Percentiles rank a stretch among this genome's conserved stretches.
phyloP scores from a whole-genome alignment of 2,113 vertebrate species.

The Peucedramus taeniatus region DNA sequence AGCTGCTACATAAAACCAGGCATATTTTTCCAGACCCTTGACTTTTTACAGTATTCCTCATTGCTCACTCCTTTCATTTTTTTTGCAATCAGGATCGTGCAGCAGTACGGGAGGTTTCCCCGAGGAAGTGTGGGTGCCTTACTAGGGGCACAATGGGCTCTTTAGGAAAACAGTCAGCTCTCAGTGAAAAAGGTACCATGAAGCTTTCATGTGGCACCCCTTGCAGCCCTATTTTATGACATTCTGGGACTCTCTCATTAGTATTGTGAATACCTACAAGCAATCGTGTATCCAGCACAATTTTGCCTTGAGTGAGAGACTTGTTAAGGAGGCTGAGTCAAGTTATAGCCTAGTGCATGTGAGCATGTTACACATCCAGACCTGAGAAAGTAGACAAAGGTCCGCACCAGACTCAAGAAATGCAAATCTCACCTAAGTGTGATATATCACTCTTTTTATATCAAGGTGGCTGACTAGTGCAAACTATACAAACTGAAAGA shows the following conservation, averaged over 20 bases:
- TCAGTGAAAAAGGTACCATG: background rate
- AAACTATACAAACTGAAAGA: background rate
- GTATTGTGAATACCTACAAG: background rate
- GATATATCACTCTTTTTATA: background rate
- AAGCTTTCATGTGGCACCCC: background rate
- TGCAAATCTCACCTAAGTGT: background rate
- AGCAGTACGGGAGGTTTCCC: rapidly evolving
- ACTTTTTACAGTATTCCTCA: background rate
- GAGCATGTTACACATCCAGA: background rate
- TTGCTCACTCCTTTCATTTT: background rate
- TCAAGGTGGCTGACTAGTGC: background rate
- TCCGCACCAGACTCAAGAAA: background rate
- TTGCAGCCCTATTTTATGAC: background rate
- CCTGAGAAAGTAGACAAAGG: background rate
- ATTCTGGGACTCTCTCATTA: background rate
- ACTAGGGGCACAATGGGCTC: rapidly evolving
- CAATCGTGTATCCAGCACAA: background rate
- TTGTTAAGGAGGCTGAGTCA: background rate
- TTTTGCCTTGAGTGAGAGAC: background rate
- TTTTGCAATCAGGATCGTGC: background rate
- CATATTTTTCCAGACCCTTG: background rate
- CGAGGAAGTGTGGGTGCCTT: background rate
- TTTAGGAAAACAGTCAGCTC: background rate
- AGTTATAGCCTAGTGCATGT: rapidly evolving
- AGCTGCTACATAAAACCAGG: background rate